These are phyloP conservation scores for Arenaria interpres DNA, from an alignment of 2,113 vertebrate genomes.

Conservation along the genomic window DNA sequence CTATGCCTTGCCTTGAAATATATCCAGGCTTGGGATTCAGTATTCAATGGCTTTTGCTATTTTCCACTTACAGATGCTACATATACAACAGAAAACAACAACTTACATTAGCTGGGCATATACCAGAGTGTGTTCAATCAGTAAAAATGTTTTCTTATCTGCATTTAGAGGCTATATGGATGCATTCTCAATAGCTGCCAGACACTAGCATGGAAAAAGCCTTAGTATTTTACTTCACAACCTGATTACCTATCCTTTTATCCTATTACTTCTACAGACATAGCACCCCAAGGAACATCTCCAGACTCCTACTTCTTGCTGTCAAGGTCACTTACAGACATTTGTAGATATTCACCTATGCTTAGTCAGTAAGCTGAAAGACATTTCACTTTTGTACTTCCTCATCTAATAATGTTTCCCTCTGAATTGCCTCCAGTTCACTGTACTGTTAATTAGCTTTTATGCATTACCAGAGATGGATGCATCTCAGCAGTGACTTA, in stretches of 20 bases:
- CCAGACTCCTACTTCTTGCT: background rate
- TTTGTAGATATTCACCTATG: background rate
- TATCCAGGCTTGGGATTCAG: background rate
- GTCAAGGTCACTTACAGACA: background rate
- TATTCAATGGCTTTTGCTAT: background rate
- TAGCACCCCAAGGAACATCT: background rate
- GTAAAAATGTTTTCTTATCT: background rate
- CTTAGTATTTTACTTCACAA: background rate
- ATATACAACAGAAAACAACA: background rate
- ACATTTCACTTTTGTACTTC: background rate
- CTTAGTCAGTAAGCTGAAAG: background rate
- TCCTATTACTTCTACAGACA: background rate
- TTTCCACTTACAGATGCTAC: background rate
- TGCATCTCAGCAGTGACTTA: background rate
- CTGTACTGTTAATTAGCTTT: conserved; percentile 21
- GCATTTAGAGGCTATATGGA: background rate
- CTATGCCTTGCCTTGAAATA: background rate
- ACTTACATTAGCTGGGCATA: background rate
- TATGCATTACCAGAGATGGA: background rate
- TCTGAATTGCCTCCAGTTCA: background rate
- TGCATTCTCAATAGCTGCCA: background rate
- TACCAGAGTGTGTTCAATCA: background rate
- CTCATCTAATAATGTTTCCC: background rate
- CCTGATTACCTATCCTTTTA: background rate
- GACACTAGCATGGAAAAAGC: background rate